Conservation (phyloP, 2,888 invertebrate species). For the Aphrophora alni region DNA sequence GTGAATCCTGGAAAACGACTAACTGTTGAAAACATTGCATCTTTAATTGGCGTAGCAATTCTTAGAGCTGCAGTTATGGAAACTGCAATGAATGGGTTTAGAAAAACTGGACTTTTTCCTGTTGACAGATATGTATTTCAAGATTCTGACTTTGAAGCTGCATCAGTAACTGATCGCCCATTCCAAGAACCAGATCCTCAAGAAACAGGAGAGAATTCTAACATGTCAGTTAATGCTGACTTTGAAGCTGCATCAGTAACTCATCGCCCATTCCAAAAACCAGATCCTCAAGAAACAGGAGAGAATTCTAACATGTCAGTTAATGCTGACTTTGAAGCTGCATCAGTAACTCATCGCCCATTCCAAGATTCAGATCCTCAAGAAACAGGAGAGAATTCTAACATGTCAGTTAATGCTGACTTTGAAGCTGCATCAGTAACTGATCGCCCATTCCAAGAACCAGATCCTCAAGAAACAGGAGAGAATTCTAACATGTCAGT, state of each 20-base stretch:
- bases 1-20: slow-evolving; percentile 26
- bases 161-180: slow-evolving; percentile 7
- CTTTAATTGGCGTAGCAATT: slow-evolving; percentile 28
- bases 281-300: slow-evolving; percentile 11
- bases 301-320: no score
- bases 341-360: slow-evolving; percentile 1
- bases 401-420: no score
- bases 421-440: slow-evolving; percentile 22
- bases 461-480: slow-evolving; percentile 11
- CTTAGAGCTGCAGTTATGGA: slow-evolving; percentile 33
- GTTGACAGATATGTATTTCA: slow-evolving; percentile 37
- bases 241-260: slow-evolving; percentile 22
- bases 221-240: no score
- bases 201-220: slow-evolving; percentile 13
- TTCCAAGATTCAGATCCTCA: slow-evolving; percentile 1
- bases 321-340: slow-evolving; percentile 29
- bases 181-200: slow-evolving; percentile 11
- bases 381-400: slow-evolving; percentile 13
- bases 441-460: slow-evolving; percentile 13
- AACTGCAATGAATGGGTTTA: slow-evolving; percentile 32
- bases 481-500: no score
- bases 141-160: slow-evolving; percentile 29
- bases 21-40: slow-evolving; percentile 26
- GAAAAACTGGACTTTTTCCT: slow-evolving; percentile 16
- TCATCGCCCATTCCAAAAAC: slow-evolving; percentile 5